Percentiles rank a stretch among this genome's conserved stretches.
Evolutionary conservation across 2,888 invertebrate genomes (phyloP).

Genomic region (Creontiades dilutus): DNA sequence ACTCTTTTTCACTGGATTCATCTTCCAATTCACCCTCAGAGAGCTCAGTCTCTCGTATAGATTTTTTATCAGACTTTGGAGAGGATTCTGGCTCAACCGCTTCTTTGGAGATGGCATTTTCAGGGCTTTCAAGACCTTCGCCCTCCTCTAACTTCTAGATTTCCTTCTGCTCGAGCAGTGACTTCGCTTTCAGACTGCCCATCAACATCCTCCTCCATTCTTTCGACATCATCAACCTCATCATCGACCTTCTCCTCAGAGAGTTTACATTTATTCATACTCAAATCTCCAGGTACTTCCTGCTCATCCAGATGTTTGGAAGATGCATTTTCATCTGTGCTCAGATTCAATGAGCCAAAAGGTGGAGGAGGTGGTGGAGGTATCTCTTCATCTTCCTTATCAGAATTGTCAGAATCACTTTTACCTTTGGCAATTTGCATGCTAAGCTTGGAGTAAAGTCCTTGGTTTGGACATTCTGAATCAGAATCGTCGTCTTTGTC

Average conservation of each 20-base stretch:
- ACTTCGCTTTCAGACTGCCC: background rate
- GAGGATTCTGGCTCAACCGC: background rate
- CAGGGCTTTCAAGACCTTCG: background rate
- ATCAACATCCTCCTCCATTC: background rate
- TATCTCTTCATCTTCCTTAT: slow-evolving; percentile 26
- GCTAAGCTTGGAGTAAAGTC: slow-evolving; percentile 90
- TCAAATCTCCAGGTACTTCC: slow-evolving; percentile 26
- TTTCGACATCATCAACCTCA: background rate
- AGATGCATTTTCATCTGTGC: background rate
- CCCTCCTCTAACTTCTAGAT: background rate
- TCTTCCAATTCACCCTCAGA: slow-evolving; percentile 64
- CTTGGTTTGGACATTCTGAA: slow-evolving; percentile 88
- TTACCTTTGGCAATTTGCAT: slow-evolving; percentile 85
- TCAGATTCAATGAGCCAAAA: slow-evolving; percentile 47
- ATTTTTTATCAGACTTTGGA: background rate
- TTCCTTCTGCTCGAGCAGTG: background rate
- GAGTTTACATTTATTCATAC: background rate
- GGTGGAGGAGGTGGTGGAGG: slow-evolving; percentile 51
- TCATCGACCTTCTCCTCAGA: background rate
- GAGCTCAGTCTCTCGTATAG: slow-evolving; percentile 37
- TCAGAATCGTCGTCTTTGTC: slow-evolving; percentile 78
- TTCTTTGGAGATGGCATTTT: slow-evolving; percentile 34
- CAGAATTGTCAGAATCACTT: slow-evolving; percentile 76
- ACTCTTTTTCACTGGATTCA: slow-evolving; percentile 55
- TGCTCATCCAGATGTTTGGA: background rate